A percentile compares a stretch with the other conserved stretches of the same genome.
These are phyloP conservation scores for Lagenorhynchus albirostris DNA, from an alignment of 2,113 vertebrate species.

Conservation along the genomic window DNA sequence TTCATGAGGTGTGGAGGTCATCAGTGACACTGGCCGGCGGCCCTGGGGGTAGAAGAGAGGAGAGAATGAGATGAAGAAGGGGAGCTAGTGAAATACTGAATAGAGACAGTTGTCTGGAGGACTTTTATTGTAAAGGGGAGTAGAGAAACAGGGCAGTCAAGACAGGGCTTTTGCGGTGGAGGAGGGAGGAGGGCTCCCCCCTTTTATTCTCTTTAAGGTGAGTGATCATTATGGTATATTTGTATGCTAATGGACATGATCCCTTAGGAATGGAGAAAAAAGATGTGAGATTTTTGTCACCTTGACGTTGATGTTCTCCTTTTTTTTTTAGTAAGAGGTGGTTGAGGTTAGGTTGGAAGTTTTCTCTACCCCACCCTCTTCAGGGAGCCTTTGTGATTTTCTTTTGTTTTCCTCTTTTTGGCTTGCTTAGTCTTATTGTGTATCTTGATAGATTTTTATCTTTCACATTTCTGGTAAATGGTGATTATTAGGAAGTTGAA, in stretches of 20 bases:
- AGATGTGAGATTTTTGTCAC: not conserved
- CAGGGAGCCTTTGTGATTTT: constrained; percentile 5
- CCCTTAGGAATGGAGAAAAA: not conserved
- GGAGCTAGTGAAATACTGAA: not conserved
- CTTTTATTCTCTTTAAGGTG: not conserved
- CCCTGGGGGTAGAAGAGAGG: not conserved
- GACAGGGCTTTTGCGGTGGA: not conserved
- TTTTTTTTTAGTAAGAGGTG: not conserved
- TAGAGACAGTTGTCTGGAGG: not conserved
- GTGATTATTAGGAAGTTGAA: constrained; percentile 81
- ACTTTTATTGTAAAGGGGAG: not conserved
- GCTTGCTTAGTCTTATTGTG: constrained; percentile 61
- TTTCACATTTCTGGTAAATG: constrained; percentile 77
- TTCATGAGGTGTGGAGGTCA: not conserved
- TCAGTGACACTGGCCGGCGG: not conserved
- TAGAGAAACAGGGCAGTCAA: not conserved
- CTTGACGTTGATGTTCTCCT: not conserved
- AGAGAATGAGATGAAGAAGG: not conserved
- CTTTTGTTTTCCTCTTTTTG: constrained; percentile 58
- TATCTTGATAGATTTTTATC: constrained; percentile 76
- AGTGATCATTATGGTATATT: not conserved
- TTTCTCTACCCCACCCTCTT: not conserved
- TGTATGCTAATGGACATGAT: not conserved
- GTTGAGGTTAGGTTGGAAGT: not conserved
- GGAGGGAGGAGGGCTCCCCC: no score